Evolutionary conservation across 2,113 vertebrate genomes (phyloP).

Genomic region (Sarotherodon lohbergeri): DNA sequence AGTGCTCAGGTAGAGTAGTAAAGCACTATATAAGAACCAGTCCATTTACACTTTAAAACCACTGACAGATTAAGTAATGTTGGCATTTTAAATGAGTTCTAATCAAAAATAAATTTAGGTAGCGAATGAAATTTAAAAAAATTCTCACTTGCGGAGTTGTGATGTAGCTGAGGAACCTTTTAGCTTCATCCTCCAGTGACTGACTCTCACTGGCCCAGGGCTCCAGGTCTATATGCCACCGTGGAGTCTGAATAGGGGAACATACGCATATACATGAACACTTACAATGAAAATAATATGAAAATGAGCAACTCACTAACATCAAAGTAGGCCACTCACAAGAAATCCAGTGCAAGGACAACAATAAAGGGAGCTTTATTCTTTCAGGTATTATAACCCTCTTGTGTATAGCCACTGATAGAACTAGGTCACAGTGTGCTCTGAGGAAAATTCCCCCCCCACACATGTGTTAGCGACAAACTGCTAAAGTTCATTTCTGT

Average conservation of each 20-base stretch:
- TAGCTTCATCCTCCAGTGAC: slow-evolving; percentile 83
- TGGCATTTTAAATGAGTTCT: not conserved
- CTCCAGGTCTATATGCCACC: slow-evolving; percentile 87
- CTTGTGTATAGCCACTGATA: slow-evolving; percentile 15
- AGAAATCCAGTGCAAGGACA: slow-evolving; percentile 12
- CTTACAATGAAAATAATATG: not conserved
- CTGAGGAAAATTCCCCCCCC: not conserved
- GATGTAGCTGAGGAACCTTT: slow-evolving; percentile 87
- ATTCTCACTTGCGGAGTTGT: slow-evolving; percentile 82
- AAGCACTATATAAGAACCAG: not conserved
- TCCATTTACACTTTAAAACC: not conserved
- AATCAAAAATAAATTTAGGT: not conserved
- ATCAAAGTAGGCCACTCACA: slow-evolving; percentile 29
- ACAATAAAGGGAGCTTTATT: slow-evolving; percentile 5
- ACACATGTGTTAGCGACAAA: not conserved
- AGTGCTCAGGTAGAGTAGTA: accelerated
- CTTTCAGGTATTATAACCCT: slow-evolving; percentile 20
- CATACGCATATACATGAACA: not conserved
- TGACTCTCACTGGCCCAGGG: slow-evolving; percentile 82
- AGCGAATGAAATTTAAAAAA: not conserved
- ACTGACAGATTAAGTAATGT: not conserved
- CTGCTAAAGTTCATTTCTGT: not conserved
- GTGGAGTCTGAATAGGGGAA: slow-evolving; percentile 68
- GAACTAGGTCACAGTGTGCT: slow-evolving; percentile 48
- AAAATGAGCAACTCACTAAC: not conserved